These are phyloP conservation scores for Urocynchramus pylzowi DNA, from an alignment of 2,113 vertebrate species.

Conservation along the genomic window DNA sequence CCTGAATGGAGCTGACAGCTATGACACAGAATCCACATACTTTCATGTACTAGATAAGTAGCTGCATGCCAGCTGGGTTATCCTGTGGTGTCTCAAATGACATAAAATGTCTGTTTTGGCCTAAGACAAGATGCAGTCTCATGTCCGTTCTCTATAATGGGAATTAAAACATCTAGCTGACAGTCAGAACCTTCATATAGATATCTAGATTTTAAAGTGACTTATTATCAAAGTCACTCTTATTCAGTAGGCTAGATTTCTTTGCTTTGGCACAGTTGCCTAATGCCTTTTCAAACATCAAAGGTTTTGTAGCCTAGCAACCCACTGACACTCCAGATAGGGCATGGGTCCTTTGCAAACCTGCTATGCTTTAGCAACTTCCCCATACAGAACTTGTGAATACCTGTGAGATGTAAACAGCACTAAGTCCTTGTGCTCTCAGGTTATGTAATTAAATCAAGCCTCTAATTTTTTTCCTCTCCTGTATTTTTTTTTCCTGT, in stretches of 20 bases:
- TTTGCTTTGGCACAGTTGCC: not conserved
- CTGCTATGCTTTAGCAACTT: not conserved
- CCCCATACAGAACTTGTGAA: not conserved
- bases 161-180: not conserved
- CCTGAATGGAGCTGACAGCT: not conserved
- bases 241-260: not conserved
- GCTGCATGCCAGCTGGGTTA: not conserved
- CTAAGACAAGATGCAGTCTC: not conserved
- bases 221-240: not conserved
- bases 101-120: not conserved
- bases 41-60: not conserved
- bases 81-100: not conserved
- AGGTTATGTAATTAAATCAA: not conserved
- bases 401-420: not conserved
- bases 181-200: not conserved
- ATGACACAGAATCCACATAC: not conserved
- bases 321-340: not conserved
- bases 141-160: not conserved
- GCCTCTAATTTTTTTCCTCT: not conserved
- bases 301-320: not conserved
- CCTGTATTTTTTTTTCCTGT: not conserved
- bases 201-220: not conserved
- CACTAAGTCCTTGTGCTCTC: not conserved
- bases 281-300: not conserved
- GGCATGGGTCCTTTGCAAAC: not conserved